Percentiles rank a stretch among this genome's conserved stretches.
These are phyloP conservation scores for Trinorchestia longiramus DNA, from an alignment of 1,140 invertebrate species.

Conservation along the genomic window DNA sequence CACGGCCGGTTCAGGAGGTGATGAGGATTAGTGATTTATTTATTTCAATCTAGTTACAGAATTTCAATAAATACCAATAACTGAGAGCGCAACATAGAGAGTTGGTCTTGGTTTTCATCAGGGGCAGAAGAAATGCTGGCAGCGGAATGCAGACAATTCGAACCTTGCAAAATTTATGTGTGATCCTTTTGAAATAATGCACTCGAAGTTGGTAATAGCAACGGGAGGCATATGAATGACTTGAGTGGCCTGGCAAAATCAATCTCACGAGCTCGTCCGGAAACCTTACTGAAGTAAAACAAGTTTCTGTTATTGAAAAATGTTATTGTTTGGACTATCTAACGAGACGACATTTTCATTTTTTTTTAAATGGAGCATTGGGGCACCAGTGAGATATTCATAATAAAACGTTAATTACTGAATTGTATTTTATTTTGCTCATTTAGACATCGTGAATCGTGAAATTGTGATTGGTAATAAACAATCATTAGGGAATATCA, in stretches of 20 bases:
- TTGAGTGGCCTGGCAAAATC: background rate
- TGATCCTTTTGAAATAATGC: background rate
- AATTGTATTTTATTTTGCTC: constrained; percentile 33
- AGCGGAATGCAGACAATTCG: background rate
- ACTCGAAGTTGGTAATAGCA: background rate
- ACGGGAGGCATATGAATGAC: background rate
- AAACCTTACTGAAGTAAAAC: background rate
- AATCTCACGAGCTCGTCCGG: background rate
- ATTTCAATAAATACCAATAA: background rate
- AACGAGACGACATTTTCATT: background rate
- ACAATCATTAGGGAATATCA: constrained; percentile 1
- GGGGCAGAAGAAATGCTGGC: background rate
- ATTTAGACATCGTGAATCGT: background rate
- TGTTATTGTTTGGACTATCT: background rate
- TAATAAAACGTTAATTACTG: constrained; percentile 30
- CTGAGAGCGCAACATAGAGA: background rate
- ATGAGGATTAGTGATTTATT: constrained; percentile 71
- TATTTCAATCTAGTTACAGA: background rate
- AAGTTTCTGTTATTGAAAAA: background rate
- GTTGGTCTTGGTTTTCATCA: background rate
- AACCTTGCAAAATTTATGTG: background rate
- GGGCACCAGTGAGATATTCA: background rate
- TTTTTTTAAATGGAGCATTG: background rate
- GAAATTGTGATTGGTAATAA: constrained; percentile 10
- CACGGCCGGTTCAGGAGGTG: constrained; percentile 84